Percentiles rank a stretch among this genome's conserved stretches.
Evolutionary conservation across 2,888 invertebrate genomes (phyloP).

Genomic region (Microdon myrmicae): DNA sequence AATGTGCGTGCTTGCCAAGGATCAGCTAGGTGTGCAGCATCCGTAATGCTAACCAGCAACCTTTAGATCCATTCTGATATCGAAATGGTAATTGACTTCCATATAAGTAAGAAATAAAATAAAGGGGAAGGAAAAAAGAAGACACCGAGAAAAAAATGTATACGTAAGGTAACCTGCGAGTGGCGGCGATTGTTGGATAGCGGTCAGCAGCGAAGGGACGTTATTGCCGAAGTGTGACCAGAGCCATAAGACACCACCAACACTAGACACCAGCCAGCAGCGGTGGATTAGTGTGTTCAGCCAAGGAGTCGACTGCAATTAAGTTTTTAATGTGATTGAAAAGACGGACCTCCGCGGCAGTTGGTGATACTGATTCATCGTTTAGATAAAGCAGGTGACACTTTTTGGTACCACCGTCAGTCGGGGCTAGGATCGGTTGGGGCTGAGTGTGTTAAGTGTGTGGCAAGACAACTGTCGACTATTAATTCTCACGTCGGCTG

Average conservation of each 20-base stretch:
- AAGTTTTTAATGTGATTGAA: conserved; percentile 54
- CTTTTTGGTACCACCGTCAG: conserved; percentile 33
- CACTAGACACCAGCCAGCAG: conserved; percentile 38
- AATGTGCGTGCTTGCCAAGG: conserved; percentile 29
- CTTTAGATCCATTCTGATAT: conserved; percentile 50
- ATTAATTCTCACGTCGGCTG: conserved; percentile 49
- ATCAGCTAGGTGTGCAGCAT: conserved; percentile 52
- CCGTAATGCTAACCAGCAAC: conserved; percentile 50
- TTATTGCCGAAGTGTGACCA: conserved; percentile 18
- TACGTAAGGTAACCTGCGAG: too few relatives aligned
- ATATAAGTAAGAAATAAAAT: conserved; percentile 51
- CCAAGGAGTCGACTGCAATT: conserved; percentile 47
- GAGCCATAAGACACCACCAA: conserved; percentile 46
- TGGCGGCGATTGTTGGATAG: background rate
- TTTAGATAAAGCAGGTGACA: conserved; percentile 53
- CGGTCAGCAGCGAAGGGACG: conserved; percentile 1
- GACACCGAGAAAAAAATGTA: too few relatives aligned
- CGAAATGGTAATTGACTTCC: conserved; percentile 52
- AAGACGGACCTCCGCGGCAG: conserved; percentile 51
- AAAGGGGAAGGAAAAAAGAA: too few relatives aligned
- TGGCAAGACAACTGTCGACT: conserved; percentile 51
- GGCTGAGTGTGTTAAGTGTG: conserved; percentile 33
- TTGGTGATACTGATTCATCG: conserved; percentile 59
- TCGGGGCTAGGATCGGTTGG: background rate
- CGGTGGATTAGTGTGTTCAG: conserved; percentile 7